Evolutionary conservation across 2,113 vertebrate species (phyloP).

Genomic region (Eptatretus burgeri): DNA sequence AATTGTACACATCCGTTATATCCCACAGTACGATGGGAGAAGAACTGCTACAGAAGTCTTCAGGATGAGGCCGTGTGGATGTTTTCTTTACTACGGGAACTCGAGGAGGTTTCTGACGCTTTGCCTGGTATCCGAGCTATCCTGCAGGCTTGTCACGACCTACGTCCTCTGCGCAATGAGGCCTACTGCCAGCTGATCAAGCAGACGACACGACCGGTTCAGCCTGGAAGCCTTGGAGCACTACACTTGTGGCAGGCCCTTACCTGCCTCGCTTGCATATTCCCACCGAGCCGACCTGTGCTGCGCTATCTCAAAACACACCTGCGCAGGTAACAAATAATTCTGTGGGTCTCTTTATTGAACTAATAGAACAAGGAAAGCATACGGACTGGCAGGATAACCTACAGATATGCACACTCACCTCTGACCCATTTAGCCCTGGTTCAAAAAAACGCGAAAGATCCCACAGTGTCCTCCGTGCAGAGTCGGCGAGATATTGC

Average conservation of each 20-base stretch:
- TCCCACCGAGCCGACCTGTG: constrained; percentile 41
- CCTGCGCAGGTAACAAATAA: constrained; percentile 20
- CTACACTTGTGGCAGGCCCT: constrained; percentile 60
- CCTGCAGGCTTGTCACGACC: constrained; percentile 58
- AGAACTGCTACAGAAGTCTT: constrained; percentile 47
- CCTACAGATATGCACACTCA: too few species aligned
- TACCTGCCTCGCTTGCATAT: constrained; percentile 55
- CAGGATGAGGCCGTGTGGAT: constrained; percentile 73
- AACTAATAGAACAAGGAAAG: too few species aligned
- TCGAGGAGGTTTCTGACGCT: constrained; percentile 49
- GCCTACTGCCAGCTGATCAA: constrained; percentile 87
- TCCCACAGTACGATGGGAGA: constrained; percentile 25
- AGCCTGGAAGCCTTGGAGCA: constrained; percentile 29
- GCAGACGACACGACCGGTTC: constrained; percentile 45
- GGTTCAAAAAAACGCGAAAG: too few species aligned
- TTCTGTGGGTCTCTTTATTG: too few species aligned
- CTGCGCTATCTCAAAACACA: constrained; percentile 80
- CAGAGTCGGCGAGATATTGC: too few species aligned
- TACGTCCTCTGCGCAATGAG: constrained; percentile 53
- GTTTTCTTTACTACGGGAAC: constrained; percentile 61
- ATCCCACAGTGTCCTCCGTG: too few species aligned
- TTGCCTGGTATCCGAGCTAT: constrained; percentile 53
- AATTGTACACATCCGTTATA: too few species aligned
- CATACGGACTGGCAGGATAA: too few species aligned
- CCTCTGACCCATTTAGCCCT: too few species aligned